Base-by-base conservation (phyloP, 2,888 invertebrate genomes). In the Acanthosoma haemorrhoidale region DNA sequence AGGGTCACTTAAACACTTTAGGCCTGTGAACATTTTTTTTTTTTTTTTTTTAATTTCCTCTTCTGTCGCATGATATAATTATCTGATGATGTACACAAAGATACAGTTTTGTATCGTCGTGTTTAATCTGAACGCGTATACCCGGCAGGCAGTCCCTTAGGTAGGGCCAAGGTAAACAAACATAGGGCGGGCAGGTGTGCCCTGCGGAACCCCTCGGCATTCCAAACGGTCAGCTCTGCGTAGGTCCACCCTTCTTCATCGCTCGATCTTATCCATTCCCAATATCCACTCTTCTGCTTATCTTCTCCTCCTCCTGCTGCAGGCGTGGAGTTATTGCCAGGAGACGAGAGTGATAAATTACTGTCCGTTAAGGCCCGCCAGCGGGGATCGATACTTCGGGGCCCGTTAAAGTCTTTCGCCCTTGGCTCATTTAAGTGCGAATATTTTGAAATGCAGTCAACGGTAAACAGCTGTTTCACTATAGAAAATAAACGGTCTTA, bases 371-470 rank as follows among this genome's bases (percentile, higher is more conserved):
- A n/a, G 8, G 3, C 6, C 3, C 18, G 11, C 25, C 11, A n/a
- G 4, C 29, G 4, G 2, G n/a, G 13, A 51, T 51, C 5, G 25
- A 25, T 15, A 6, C 21, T 18, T n/a, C n/a, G n/a, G n/a, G 51
- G 29, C n/a, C 29, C 51, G 51, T 51, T 51, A 51, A 51, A 51
- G 51, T 51, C 51, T 51, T 51, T 51, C n/a, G 25, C 51, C n/a
- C 51, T 51, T n/a, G 13, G n/a, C n/a, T n/a, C n/a, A n/a, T n/a
- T n/a, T n/a, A n/a, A n/a, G n/a, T n/a, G n/a, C n/a, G n/a, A n/a
- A n/a, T n/a, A n/a, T n/a, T n/a, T n/a, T n/a, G n/a, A n/a, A n/a
- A n/a, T n/a, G n/a, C n/a, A n/a, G n/a, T n/a, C n/a, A n/a, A n/a
- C n/a, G n/a, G n/a, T n/a, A n/a, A n/a, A n/a, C n/a, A n/a, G n/a